Evolutionary conservation across 2,888 invertebrate species (phyloP).

Genomic region (Acleris laterana): DNA sequence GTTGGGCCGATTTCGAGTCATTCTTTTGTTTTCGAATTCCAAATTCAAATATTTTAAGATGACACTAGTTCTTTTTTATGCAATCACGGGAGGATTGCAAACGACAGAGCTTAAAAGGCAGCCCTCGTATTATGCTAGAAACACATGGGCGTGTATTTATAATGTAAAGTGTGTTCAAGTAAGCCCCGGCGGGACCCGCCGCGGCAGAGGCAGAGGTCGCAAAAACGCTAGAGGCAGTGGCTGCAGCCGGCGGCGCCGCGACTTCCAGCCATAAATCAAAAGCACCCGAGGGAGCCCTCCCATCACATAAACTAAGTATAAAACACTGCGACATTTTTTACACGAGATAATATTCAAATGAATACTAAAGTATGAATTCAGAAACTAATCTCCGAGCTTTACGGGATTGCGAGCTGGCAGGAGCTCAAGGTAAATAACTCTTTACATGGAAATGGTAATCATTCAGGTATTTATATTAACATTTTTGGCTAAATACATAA

Average conservation of each 20-base stretch:
- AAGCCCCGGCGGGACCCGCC: conserved; percentile 43
- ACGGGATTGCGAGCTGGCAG: neutral
- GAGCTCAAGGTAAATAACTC: neutral
- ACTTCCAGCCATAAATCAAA: conserved; percentile 79
- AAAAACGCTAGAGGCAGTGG: conserved; percentile 70
- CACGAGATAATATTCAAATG: conserved; percentile 53
- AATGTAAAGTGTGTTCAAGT: conserved; percentile 51
- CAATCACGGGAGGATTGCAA: too few species aligned
- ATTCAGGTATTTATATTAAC: neutral
- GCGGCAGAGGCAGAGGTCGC: conserved; percentile 42
- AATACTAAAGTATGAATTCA: conserved; percentile 39
- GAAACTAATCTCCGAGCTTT: conserved; percentile 26
- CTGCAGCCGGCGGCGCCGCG: conserved; percentile 55
- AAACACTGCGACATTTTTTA: conserved; percentile 56
- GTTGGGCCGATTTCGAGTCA: too few species aligned
- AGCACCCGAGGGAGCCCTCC: conserved; percentile 70
- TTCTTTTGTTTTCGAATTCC: too few species aligned
- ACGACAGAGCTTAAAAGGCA: too few species aligned
- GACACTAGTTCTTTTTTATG: too few species aligned
- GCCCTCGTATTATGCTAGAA: too few species aligned
- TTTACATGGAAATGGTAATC: conserved; percentile 1
- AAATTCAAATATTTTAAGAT: too few species aligned
- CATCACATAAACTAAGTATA: conserved; percentile 65
- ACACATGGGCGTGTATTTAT: neutral
- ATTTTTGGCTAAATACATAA: too few species aligned